Base-by-base conservation (phyloP, 2,888 invertebrate genomes). In the Hymenopus coronatus region DNA sequence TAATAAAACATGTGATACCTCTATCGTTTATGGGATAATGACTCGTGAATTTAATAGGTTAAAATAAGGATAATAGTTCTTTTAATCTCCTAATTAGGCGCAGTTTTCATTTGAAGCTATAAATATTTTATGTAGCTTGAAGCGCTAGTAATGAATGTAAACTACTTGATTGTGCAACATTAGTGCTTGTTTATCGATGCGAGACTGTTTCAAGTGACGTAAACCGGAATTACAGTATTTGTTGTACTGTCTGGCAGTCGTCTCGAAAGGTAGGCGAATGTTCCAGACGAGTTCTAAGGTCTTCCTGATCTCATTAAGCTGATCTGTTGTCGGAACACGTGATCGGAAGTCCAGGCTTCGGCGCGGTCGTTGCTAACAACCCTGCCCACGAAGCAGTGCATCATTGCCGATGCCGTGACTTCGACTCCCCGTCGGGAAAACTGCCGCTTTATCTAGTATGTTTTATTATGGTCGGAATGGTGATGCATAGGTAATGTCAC, bases 291-390 rank as follows among this genome's bases (percentile, higher is more conserved):
- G 54, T 70, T 70, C 54, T 70, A 85, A 85, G 54, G 27, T 27
- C 46, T 54, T 85, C 85, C 15, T 40, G 85, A 85, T 54, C 85
- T 85, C 85, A 54, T 85, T 85, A 85, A 85, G 85, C 40, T 40
- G 54, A 70, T 70, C 54, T 70, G 54, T 70, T 70, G 54, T 70
- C 54, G 54, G 54, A 70, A 40, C 85, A 85, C 85, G 54, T 85
- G 85, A 85, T 85, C 54, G 85, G 85, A 85, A 85, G 40, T 84
- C 54, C 54, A 70, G 54, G 54, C 54, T 40, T 70, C 54, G 54
- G 54, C 8, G 54, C 54, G 54, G 54, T 70, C 54, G 54, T 70
- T 70, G 20, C 20, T 70, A 70, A 70, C 54, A 25, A 70, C 54
- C 15, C 20, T 20, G 54, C 54, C 54, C 20, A 70, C 54, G 25